Percentiles rank a stretch among this genome's conserved stretches.
These are phyloP conservation scores for Papilio protenor DNA, from an alignment of 2,888 invertebrate genomes.

Conservation along the genomic window DNA sequence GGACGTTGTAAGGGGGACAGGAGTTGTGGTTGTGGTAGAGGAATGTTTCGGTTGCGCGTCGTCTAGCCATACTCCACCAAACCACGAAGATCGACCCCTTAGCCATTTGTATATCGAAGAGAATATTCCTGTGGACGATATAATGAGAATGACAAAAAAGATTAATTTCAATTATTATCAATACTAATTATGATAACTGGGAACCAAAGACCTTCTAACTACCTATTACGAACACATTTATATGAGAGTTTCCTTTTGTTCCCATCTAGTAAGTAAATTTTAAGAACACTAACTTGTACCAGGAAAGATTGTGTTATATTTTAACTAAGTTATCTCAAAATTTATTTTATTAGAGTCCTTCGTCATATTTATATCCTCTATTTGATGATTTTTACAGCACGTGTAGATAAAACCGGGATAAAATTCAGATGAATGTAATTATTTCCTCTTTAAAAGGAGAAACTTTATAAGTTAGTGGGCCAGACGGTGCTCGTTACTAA, in stretches of 20 bases:
- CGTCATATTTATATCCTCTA: background rate
- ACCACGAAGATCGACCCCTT: slow-evolving; percentile 70
- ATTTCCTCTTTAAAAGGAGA: slow-evolving; percentile 59
- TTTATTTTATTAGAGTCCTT: background rate
- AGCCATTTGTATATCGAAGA: slow-evolving; percentile 72
- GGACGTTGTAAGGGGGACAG: slow-evolving; percentile 61
- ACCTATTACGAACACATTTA: no score
- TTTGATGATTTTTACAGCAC: background rate
- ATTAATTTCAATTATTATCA: background rate
- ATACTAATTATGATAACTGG: background rate
- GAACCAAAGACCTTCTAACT: background rate
- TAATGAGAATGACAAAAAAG: background rate
- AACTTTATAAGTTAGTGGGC: slow-evolving; percentile 66
- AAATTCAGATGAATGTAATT: background rate
- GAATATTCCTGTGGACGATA: slow-evolving; percentile 64
- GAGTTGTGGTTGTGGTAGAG: slow-evolving; percentile 60
- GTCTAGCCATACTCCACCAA: slow-evolving; percentile 79
- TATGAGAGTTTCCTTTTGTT: no score
- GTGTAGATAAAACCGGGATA: background rate
- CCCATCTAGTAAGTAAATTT: no score
- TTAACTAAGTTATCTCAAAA: background rate
- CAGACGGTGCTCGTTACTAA: slow-evolving; percentile 51
- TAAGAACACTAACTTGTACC: no score
- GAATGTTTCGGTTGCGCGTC: slow-evolving; percentile 57
- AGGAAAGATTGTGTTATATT: no score